Evolutionary conservation across 2,113 vertebrate genomes (phyloP), one percentile per base, ranked within the genome.

Genomic region (Marcusenius ussheri): DNA sequence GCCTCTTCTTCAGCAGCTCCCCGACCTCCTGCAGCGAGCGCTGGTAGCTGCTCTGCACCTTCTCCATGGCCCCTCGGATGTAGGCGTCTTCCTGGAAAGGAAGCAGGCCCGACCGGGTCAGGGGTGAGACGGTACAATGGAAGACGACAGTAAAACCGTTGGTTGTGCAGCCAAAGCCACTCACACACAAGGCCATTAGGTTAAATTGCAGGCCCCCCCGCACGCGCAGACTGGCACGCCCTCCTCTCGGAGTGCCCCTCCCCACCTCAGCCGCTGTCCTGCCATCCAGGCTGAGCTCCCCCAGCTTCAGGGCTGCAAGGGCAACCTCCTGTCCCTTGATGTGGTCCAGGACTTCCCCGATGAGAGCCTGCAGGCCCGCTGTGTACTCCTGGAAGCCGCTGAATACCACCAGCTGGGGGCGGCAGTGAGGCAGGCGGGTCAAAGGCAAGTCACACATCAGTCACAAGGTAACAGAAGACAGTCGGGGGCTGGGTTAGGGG

Each of bases 41-140:
- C 92, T 98, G 96, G 94, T 98, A 99, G 94, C 98, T 99, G 96
- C 94, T 98, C 94, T 98, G 98, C 88, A 99, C 97, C 93, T 99
- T 99, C 90, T 97, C 97, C 95, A 97, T 96, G 90, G 96, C 97
- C 92, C 96, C 95, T 95, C 96, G 97, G 92, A 95, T 96, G 95
- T 97, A 98, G 91, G 91, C 96, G 93, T 98, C 98, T 92, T 97
- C 98, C 98, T 99, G 96, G 10, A 27, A 58, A 2, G 90, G 15
- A 74, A 56, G 47, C n/a, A 19, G 89, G 9, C n/a, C 19, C 53
- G 19, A 89, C 7, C 17, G 1, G 5, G 49, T n/a, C 27, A 27
- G 15, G 8, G 47, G 27, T 56, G 50, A 83, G 27, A 70, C 2
- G n/a, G 9, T 5, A 31, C 1, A 11, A 80, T 39, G 27, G 15